Evolutionary conservation across 2,797 vertebrate genomes (phyloP).

Genomic region (Malacoctenus gilli): DNA sequence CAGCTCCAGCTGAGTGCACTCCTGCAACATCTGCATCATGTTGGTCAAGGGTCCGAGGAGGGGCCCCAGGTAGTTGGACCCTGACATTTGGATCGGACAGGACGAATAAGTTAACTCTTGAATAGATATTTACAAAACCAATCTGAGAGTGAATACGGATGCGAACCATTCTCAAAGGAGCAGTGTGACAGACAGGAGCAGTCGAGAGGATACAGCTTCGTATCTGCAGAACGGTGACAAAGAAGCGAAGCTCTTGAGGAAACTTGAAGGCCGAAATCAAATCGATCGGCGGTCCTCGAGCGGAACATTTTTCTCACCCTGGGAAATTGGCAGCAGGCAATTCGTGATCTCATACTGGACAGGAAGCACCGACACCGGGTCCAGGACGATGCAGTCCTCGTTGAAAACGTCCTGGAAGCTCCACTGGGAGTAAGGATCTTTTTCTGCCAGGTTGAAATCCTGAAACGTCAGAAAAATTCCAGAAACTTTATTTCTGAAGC

Average conservation of each 20-base stretch:
- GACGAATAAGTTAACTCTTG: neutral
- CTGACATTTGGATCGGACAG: conserved; percentile 43
- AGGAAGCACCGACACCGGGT: conserved; percentile 86
- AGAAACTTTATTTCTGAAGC: too few relatives aligned
- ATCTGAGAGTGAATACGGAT: neutral
- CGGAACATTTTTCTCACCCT: conserved; percentile 77
- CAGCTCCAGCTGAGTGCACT: conserved; percentile 92
- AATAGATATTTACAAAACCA: conserved; percentile 3
- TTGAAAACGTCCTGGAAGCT: conserved; percentile 89
- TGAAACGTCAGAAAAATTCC: conserved; percentile 53
- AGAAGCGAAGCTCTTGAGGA: neutral
- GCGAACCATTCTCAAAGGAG: conserved; percentile 82
- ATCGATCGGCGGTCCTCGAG: too few relatives aligned
- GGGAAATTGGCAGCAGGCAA: conserved; percentile 83
- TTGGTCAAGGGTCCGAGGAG: conserved; percentile 79
- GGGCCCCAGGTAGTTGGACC: conserved; percentile 77
- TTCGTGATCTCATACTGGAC: conserved; percentile 90
- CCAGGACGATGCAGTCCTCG: conserved; percentile 94
- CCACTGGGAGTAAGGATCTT: conserved; percentile 87
- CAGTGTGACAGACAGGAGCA: conserved; percentile 88
- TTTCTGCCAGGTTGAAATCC: conserved; percentile 81
- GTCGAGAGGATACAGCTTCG: conserved; percentile 85
- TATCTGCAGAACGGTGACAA: conserved; percentile 75
- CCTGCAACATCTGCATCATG: conserved; percentile 89
- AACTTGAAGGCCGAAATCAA: too few relatives aligned